Base-by-base conservation (phyloP, 2,888 invertebrate genomes). In the Lacanobia wlatinum region DNA sequence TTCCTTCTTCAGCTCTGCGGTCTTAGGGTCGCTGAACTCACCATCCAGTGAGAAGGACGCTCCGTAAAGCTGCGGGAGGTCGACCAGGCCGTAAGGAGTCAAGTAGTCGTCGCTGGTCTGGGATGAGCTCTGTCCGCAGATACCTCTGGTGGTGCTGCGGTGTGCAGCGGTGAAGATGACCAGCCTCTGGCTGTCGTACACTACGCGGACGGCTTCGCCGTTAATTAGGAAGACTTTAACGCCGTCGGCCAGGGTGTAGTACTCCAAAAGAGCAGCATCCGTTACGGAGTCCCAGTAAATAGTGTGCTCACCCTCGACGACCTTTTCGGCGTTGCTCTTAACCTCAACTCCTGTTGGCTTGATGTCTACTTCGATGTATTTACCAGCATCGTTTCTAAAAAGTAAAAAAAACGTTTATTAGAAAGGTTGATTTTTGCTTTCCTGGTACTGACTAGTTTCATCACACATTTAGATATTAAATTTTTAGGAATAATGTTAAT, bases 61-160 rank as follows among this genome's bases (percentile, higher is more conserved):
- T 56, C 95, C 95, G 89, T 97, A 98, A 67, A 96, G 91, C 48
- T 96, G 92, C 0, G 96, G 92, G 28, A 95, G 92, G 76, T 95
- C 94, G 1, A 97, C 91, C 40, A 97, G 96, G 70, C 97, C 97
- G 73, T 93, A 89, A 0, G 97, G 97, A 6, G 96, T 96, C 18
- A 94, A 89, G 87, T 97, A 97, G 83, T 98, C 98, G 76, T 97
- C 96, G 58, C 92, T 88, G n/a, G 91, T 82, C 58, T 97, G 96
- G 8, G 96, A 96, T 77, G 96, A 96, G 95, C 96, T 97, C 84
- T 96, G 96, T 4, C 98, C 98, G 87, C 98, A 98, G 53, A 98
- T 94, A 73, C 98, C 98, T 71, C 96, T 94, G 53, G 97, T 93
- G 58, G 95, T 92, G 78, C 96, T 96, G 43, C 97, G 96, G 90